Conservation (phyloP, 2,888 invertebrate species). For the Clivina fossor region DNA sequence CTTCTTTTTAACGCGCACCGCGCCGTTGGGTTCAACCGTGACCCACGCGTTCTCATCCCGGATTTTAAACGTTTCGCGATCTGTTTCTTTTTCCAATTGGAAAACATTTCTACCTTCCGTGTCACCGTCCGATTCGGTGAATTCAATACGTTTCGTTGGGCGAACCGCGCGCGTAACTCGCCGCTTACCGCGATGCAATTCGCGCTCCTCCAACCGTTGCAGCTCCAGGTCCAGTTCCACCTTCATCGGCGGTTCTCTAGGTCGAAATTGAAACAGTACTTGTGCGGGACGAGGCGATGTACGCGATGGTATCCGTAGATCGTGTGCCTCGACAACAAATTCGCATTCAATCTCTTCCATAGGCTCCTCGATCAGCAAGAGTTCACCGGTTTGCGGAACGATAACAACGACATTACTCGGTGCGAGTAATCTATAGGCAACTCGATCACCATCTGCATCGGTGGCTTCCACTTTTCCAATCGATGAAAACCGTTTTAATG, state of each 20-base stretch:
- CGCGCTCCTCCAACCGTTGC: conserved; percentile 53
- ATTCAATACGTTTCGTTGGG: conserved; percentile 91
- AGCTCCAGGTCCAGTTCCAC: conserved; percentile 58
- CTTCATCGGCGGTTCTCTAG: conserved; percentile 59
- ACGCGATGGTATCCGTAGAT: conserved; percentile 73
- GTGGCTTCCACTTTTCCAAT: conserved; percentile 84
- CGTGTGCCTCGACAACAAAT: conserved; percentile 80
- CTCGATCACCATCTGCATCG: conserved; percentile 88
- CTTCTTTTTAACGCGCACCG: conserved; percentile 91
- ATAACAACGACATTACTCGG: conserved; percentile 84
- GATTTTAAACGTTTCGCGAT: conserved; percentile 89
- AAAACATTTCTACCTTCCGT: conserved; percentile 86
- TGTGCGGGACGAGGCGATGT: conserved; percentile 71
- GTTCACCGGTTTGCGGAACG: conserved; percentile 89
- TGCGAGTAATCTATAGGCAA: conserved; percentile 81
- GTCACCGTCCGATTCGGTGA: conserved; percentile 88
- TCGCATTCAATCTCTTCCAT: conserved; percentile 61
- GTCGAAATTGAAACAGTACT: conserved; percentile 73
- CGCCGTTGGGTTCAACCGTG: conserved; percentile 87
- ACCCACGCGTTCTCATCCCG: conserved; percentile 94
- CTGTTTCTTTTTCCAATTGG: conserved; percentile 87
- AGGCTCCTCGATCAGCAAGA: conserved; percentile 81
- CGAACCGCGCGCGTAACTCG: conserved; percentile 88
- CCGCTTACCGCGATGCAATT: conserved; percentile 69
- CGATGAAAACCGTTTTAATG: conserved; percentile 77